Evolutionary conservation across 64 coral and sea anemone species (phyloP), one percentile per base, ranked within the genome.

Genomic region (Dendronephthya gigantea): DNA sequence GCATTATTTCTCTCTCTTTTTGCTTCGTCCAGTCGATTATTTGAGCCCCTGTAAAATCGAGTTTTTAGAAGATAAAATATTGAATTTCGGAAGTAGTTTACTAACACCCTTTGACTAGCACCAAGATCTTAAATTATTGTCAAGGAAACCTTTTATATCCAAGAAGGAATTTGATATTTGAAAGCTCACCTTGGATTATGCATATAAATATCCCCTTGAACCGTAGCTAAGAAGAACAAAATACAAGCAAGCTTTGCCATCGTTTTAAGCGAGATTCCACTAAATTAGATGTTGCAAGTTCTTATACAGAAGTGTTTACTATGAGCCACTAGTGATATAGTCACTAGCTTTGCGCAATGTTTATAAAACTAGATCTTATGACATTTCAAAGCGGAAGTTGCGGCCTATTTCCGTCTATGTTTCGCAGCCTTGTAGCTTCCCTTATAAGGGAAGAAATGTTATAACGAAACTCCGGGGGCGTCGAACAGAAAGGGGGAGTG

Each of bases 21-120:
- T 83, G 82, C 82, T 72, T 93, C 92, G 83, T 93, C 88, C 25
- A 93, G 82, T 35, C 92, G 83, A 49, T 93, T 93, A 83, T 93
- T 93, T 28, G 69, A 84, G 35, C 92, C 92, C 49, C 92, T 93
- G 12, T 30, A 83, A 50, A 41, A 33, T 12, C 25, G 31, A 85
- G 36, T 35, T 52, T 9, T 58, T 17, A 33, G n/a, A n/a, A n/a
- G n/a, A n/a, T n/a, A n/a, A n/a, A n/a, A n/a, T n/a, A n/a, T n/a
- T n/a, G n/a, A n/a, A n/a, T 8, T 29, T 56, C 9, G 47, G 83
- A 51, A 45, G 29, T 35, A 48, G 33, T 48, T 22, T 6, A 45
- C n/a, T n/a, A n/a, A n/a, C n/a, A n/a, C n/a, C n/a, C n/a, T n/a
- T n/a, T n/a, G n/a, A n/a, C n/a, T n/a, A n/a, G n/a, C n/a, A n/a